Evolutionary conservation across 2,797 vertebrate genomes (phyloP).

Genomic region (Melanotaenia nigrans): DNA sequence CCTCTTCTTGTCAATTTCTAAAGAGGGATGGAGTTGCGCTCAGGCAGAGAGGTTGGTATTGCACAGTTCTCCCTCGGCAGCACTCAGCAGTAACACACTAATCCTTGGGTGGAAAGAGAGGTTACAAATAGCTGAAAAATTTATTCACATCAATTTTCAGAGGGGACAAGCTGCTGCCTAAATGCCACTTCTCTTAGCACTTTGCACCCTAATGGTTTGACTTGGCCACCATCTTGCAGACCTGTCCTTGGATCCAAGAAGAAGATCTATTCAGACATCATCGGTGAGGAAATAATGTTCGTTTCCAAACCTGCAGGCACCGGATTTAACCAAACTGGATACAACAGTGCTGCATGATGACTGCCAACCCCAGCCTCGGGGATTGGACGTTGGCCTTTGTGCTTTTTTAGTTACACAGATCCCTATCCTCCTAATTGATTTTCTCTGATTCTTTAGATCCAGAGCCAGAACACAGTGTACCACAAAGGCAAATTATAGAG

Average conservation of each 20-base stretch:
- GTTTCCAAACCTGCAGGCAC: conserved; percentile 31
- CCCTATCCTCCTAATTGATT: conserved; percentile 63
- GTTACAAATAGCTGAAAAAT: conserved; percentile 12
- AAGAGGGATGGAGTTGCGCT: conserved; percentile 43
- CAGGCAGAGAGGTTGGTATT: conserved; percentile 38
- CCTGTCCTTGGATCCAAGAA: conserved; percentile 15
- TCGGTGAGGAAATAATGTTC: conserved; percentile 27
- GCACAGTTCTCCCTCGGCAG: conserved; percentile 11
- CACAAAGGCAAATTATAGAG: conserved; percentile 49
- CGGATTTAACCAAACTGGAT: conserved; percentile 26
- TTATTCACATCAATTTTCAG: conserved; percentile 34
- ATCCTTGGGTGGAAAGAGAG: not conserved
- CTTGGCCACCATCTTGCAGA: conserved; percentile 31
- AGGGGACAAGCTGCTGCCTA: conserved; percentile 11
- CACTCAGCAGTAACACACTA: conserved; percentile 28
- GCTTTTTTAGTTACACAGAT: conserved; percentile 53
- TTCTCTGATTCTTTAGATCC: conserved; percentile 42
- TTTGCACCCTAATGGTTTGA: conserved; percentile 38
- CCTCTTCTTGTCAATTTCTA: conserved; percentile 49
- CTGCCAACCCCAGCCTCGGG: conserved; percentile 32
- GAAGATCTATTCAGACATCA: conserved; percentile 42
- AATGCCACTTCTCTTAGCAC: conserved; percentile 21
- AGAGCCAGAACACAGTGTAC: conserved; percentile 42
- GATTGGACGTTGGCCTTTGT: conserved; percentile 53
- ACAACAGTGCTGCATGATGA: conserved; percentile 26